A percentile compares a stretch with the other conserved stretches of the same genome.
Conservation (phyloP, 2,113 vertebrate genomes). For the Sceloporus undulatus region DNA sequence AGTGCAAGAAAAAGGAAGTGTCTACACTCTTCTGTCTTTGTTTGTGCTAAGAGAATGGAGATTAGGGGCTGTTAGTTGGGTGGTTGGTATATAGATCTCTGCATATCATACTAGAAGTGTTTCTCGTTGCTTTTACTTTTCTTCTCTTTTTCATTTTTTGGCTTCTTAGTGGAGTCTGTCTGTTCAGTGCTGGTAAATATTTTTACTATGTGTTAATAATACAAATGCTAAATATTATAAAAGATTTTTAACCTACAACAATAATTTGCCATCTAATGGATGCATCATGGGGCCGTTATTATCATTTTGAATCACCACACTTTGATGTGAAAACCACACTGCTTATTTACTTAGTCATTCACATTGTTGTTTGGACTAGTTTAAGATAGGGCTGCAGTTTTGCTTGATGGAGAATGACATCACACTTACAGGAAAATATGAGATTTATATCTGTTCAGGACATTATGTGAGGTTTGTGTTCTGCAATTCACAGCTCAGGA, state of each 20-base stretch:
- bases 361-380: background rate
- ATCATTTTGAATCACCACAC: conserved; percentile 17
- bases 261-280: conserved; percentile 14
- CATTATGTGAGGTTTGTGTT: background rate
- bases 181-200: conserved; percentile 11
- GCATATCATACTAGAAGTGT: background rate
- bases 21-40: background rate
- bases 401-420: conserved; percentile 6
- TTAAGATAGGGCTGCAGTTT: conserved; percentile 8
- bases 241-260: background rate
- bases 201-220: conserved; percentile 13
- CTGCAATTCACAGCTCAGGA: background rate
- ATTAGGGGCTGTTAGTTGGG: background rate
- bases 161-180: background rate
- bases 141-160: background rate
- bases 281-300: conserved; percentile 5
- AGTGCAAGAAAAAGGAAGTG: background rate
- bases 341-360: conserved; percentile 22
- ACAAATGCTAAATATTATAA: conserved; percentile 1
- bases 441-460: background rate
- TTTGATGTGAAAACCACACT: background rate
- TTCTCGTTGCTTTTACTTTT: background rate
- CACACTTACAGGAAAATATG: background rate
- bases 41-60: background rate
- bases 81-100: background rate